Base-by-base conservation (phyloP, 2,888 invertebrate genomes). In the Agrilus cyanescens region DNA sequence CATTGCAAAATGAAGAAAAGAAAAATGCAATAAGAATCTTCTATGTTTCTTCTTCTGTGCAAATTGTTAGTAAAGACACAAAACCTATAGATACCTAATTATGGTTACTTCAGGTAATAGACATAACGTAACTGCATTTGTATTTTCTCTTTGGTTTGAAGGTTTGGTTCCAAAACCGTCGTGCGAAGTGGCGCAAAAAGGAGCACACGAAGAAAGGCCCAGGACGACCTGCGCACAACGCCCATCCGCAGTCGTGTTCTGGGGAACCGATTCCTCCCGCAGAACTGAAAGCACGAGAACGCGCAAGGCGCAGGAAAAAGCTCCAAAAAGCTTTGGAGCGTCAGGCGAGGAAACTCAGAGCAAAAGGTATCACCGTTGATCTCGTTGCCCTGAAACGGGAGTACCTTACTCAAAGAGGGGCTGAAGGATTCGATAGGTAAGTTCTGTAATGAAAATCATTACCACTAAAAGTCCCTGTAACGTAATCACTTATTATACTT, bases 81-180 rank as follows among this genome's bases (percentile, higher is more conserved):
- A n/a, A n/a, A n/a, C 5, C 18, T 18, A 5, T 18, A 18, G 5
- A 18, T 18, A 1, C 14, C 16, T 8, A 40, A 32, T n/a, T n/a
- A n/a, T n/a, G n/a, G n/a, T n/a, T n/a, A 20, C 7, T 10, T 10
- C 4, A 10, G 2, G 10, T 10, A 4, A 25, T 25, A 10, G 8
- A 10, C 25, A 10, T 10, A 16, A 3, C 31, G 10, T 25, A 25
- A 6, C 8, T 8, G 10, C 8, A 25, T 8, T 18, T 12, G 25
- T 33, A 38, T 16, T 41, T 25, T 18, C 39, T 45, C 48, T 46
- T 46, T 53, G 55, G 48, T 53, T 68, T 68, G 12, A 79, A 97
- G 96, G 97, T 98, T 49, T 98, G 97, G 97, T 98, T 98, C 72
- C 98, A 98, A 74, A 98, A 98, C 72, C 80, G 98, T 30, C 76